These are phyloP conservation scores for Nesometra sesokonis DNA, from an alignment of 35 echinoderm and acorn worm species.

Conservation along the genomic window DNA sequence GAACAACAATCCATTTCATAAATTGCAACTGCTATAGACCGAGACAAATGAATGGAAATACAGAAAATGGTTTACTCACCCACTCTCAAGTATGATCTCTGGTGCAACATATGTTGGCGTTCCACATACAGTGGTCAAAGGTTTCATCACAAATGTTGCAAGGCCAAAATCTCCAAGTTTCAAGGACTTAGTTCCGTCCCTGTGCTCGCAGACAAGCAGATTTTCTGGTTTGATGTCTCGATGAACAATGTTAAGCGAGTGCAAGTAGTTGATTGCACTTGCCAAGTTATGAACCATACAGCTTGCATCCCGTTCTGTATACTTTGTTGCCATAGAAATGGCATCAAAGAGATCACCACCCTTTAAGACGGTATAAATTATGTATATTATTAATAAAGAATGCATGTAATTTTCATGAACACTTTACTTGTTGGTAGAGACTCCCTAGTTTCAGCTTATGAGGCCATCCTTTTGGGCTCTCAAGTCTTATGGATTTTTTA, in stretches of 20 bases:
- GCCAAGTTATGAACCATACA: slow-evolving; percentile 95
- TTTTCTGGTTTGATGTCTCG: slow-evolving; percentile 99
- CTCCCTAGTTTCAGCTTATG: neutral
- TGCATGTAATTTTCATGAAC: too few relatives aligned
- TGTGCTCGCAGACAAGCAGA: slow-evolving; percentile 84
- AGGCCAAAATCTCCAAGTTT: slow-evolving; percentile 98
- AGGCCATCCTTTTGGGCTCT: neutral
- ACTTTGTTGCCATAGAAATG: slow-evolving; percentile 82
- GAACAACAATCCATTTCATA: too few relatives aligned
- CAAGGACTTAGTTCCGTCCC: slow-evolving; percentile 86
- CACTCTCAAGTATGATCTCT: slow-evolving; percentile 92
- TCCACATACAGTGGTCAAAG: slow-evolving; percentile 88
- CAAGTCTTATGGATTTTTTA: neutral
- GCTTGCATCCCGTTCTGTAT: slow-evolving; percentile 95
- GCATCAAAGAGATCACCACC: slow-evolving; percentile 98
- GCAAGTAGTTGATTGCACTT: slow-evolving; percentile 87
- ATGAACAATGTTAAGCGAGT: slow-evolving; percentile 87
- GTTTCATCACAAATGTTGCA: slow-evolving; percentile 62
- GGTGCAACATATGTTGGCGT: slow-evolving; percentile 97
- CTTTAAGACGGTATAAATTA: slow-evolving; percentile 40
- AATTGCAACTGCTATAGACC: too few relatives aligned
- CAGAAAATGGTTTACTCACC: slow-evolving; percentile 31
- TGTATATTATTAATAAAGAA: too few relatives aligned
- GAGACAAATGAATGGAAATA: too few relatives aligned
- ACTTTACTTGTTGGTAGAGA: neutral